phyloP scores from a whole-genome alignment of 2,113 vertebrate species.

The Gorsachius goisagi region DNA sequence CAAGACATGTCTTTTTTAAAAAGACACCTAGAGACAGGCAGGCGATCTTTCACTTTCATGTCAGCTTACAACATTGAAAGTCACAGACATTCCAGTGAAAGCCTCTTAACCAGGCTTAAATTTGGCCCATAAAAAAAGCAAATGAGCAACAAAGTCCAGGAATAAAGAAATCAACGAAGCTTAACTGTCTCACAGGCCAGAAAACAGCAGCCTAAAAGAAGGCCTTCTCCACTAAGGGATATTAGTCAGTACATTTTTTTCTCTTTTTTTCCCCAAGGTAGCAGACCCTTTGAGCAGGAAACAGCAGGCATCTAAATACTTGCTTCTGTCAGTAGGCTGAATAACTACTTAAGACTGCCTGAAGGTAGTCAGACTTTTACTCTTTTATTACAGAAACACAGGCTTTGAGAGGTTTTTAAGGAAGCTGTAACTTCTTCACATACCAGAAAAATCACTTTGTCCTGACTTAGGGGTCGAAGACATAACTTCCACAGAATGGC shows the following conservation, averaged over 20 bases:
- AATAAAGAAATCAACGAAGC: background rate
- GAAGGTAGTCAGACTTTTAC: background rate
- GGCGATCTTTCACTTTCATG: background rate
- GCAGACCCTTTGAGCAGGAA: background rate
- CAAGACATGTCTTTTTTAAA: background rate
- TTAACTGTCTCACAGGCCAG: background rate
- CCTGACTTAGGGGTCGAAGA: background rate
- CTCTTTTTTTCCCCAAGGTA: background rate
- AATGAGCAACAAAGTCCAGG: background rate
- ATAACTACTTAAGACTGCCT: background rate
- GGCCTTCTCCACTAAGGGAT: background rate
- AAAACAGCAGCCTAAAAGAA: background rate
- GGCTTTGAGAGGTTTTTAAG: background rate
- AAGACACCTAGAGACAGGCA: background rate
- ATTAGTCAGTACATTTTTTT: background rate
- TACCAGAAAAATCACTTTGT: background rate
- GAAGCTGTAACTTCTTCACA: background rate
- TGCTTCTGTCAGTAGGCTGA: background rate
- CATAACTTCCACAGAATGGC: accelerated
- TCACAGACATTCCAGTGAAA: background rate
- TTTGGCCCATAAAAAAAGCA: background rate
- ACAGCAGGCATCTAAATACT: background rate
- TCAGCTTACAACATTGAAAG: background rate
- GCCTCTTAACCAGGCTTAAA: background rate
- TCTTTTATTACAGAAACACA: background rate